Percentiles rank a stretch among this genome's conserved stretches.
Conservation (phyloP, 2,113 vertebrate genomes). For the Oreotragus oreotragus region DNA sequence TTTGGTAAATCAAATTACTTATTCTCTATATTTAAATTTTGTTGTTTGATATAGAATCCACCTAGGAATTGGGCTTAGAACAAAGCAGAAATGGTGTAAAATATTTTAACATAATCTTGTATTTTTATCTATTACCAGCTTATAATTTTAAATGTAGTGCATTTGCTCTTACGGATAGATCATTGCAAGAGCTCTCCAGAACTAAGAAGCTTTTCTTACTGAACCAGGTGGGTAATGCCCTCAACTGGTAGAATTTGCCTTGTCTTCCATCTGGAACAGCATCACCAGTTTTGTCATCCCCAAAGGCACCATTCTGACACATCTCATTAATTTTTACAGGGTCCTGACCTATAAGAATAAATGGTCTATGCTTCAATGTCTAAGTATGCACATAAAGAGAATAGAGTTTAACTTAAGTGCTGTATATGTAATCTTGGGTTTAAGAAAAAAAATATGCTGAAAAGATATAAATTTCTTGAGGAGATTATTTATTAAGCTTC, state of each 20-base stretch:
- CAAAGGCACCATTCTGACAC: constrained; percentile 64
- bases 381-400: constrained; percentile 73
- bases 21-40: background rate
- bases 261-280: constrained; percentile 44
- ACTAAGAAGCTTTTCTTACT: background rate
- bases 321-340: constrained; percentile 72
- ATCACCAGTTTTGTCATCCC: constrained; percentile 43
- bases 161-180: background rate
- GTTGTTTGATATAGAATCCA: background rate
- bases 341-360: constrained; percentile 73
- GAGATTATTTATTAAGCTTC: constrained; percentile 41
- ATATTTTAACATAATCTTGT: constrained; percentile 1
- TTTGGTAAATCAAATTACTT: background rate
- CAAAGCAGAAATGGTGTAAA: background rate
- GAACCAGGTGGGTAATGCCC: background rate
- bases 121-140: background rate
- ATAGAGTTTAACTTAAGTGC: constrained; percentile 59
- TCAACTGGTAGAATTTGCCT: background rate
- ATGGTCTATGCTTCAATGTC: constrained; percentile 66
- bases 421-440: constrained; percentile 24
- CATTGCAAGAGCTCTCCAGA: background rate
- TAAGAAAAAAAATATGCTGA: constrained; percentile 51
- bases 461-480: constrained; percentile 33
- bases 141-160: background rate
- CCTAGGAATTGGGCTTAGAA: background rate